Base-by-base conservation (phyloP, 53 echinoderm and acorn worm genomes). In the Luidia sarsii region DNA sequence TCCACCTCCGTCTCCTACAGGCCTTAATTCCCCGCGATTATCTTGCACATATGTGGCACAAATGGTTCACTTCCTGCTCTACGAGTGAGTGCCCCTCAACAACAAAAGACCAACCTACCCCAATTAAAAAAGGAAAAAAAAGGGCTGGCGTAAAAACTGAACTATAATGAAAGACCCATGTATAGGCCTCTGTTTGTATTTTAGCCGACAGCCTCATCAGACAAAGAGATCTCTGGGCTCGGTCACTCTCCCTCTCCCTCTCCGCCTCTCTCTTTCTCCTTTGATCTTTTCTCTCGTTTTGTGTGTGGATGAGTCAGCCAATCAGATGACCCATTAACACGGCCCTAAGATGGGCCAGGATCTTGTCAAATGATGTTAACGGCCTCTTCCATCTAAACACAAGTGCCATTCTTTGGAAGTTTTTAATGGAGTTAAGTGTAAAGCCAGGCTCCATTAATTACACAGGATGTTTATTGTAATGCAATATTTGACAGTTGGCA, bases 391-490 rank as follows among this genome's bases (percentile, higher is more conserved):
- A 56, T 72, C 72, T 56, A 56, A 38, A 72, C 56, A 51, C 72
- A 72, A 72, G 72, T 72, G 72, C 72, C 72, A 72, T 72, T 72
- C 72, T 72, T 72, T 72, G 23, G 56, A 56, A 56, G 54, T 36
- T 54, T 54, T 72, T 72, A 55, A 54, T 55, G 34, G 53, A 56
- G 38, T 21, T 56, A 72, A 55, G 72, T 72, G 72, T 56, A 72
- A 72, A 72, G 72, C 72, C 72, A n/a, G 56, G 55, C 23, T 30
- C 72, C 72, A 72, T 72, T 72, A 72, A 72, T 72, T 72, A 72
- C 72, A 55, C 72, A 56, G 72, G 72, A 72, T 72, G 72, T 72
- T 72, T 72, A 72, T 72, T 72, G 72, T 72, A 72, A 72, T 72
- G 72, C 72, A 72, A 72, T 72, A 72, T 72, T 72, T 72, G 72